Conservation (phyloP, 2,888 invertebrate species). For the Amitus sp. region DNA sequence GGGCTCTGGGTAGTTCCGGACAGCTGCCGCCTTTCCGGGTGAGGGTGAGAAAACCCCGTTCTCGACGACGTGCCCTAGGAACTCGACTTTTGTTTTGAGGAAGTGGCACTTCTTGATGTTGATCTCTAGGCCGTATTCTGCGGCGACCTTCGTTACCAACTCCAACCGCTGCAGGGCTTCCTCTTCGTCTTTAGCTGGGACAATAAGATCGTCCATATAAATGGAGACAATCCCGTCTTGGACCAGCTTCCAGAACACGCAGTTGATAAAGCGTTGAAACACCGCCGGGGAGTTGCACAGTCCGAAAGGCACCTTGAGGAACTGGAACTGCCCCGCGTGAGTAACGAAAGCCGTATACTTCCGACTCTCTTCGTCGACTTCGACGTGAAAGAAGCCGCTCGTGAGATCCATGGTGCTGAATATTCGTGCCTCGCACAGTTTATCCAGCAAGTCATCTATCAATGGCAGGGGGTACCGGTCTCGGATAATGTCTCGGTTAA, state of each 20-base stretch:
- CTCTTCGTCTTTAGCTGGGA: conserved; percentile 22
- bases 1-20: conserved; percentile 16
- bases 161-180: conserved; percentile 19
- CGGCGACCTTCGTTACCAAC: conserved; percentile 30
- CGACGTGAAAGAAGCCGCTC: conserved; percentile 41
- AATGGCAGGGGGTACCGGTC: conserved; percentile 41
- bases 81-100: conserved; percentile 34
- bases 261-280: conserved; percentile 26
- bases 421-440: conserved; percentile 15
- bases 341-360: conserved; percentile 40
- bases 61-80: conserved; percentile 33
- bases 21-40: background rate
- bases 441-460: conserved; percentile 40
- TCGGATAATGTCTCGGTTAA: conserved; percentile 38
- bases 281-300: conserved; percentile 31
- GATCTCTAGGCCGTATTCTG: conserved; percentile 31
- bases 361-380: conserved; percentile 19
- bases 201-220: conserved; percentile 36
- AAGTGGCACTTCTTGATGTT: conserved; percentile 43
- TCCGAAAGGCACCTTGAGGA: conserved; percentile 33
- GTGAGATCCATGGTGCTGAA: conserved; percentile 40
- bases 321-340: conserved; percentile 36
- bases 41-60: conserved; percentile 10
- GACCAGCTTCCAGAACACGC: conserved; percentile 18
- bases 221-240: background rate